A percentile compares a stretch with the other conserved stretches of the same genome.
phyloP scores from a whole-genome alignment of 2,797 vertebrate genomes.

The Phoeniculus purpureus region DNA sequence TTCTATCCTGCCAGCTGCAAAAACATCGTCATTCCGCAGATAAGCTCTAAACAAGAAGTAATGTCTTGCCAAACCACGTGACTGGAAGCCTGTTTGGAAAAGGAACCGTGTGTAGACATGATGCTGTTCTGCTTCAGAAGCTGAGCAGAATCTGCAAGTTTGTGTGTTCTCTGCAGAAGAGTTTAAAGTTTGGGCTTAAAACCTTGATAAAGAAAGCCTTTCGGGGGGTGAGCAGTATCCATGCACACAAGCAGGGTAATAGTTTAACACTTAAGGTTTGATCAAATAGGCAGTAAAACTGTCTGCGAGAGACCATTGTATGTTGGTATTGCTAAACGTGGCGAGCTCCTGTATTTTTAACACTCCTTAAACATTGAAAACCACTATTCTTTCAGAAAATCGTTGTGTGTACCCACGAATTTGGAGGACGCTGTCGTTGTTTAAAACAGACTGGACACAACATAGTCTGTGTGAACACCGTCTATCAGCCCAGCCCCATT shows the following conservation, averaged over 20 bases:
- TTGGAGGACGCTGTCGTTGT: slow-evolving; percentile 17
- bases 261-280: background rate
- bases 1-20: background rate
- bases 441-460: slow-evolving; percentile 79
- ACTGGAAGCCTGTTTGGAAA: background rate
- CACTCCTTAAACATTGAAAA: background rate
- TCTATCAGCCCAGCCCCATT: slow-evolving; percentile 88
- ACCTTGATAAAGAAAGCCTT: background rate
- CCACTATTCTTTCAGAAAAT: background rate
- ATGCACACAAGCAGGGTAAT: background rate
- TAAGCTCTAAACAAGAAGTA: background rate
- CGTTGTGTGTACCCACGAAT: background rate
- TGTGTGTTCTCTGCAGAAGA: too few relatives aligned
- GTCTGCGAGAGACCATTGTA: background rate
- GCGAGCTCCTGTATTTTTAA: background rate
- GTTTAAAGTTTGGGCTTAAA: too few relatives aligned
- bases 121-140: background rate
- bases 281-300: background rate
- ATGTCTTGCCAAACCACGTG: background rate
- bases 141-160: too few relatives aligned
- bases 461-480: slow-evolving; percentile 84
- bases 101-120: background rate
- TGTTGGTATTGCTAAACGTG: background rate
- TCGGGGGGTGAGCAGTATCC: background rate
- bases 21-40: background rate